Base-by-base conservation (phyloP, 2,113 vertebrate genomes). In the Megaceryle torquata region DNA sequence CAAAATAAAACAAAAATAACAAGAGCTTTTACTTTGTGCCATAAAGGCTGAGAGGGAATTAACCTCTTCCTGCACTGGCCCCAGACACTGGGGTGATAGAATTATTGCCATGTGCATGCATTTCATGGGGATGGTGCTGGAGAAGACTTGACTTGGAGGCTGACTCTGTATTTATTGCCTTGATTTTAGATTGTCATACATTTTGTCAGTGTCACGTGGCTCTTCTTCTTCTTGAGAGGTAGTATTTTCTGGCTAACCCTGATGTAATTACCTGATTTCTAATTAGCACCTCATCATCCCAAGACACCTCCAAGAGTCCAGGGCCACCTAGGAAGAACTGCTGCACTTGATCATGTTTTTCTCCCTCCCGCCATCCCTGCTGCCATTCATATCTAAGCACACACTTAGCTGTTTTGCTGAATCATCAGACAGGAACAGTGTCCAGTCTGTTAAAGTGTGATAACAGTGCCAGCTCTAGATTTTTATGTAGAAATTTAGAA, bases 1-100 rank as follows among this genome's bases (percentile, higher is more conserved):
- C 41, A 87, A 86, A 63, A 46, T 59, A 86, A 53, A 89, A n/a
- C 43, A 83, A 91, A 95, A 96, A 86, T 64, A 75, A 93, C 72
- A 95, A 43, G 67, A 63, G 57, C 65, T 76, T 92, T 79, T 75
- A n/a, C 46, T 96, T 69, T 77, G 74, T 81, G 84, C 59, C n/a
- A 44, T 82, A 65, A 50, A 81, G 53, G 28, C 74, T 85, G 70
- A 77, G 39, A 78, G 7, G 6, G 80, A 89, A 70, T 96, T 97
- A 95, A 96, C 92, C 72, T 67, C 68, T 91, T 94, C 83, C 64
- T 83, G 53, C 70, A 59, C 50, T 31, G 35, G 15, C 21, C 44
- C 25, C 35, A 79, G 70, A 19, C 59, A 28, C 5, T 18, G 48
- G 25, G 41, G 17, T 43, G 41, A 21, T 74, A 46, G 43, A 76